Base-by-base conservation (phyloP, 2,888 invertebrate genomes). In the Stramonita haemastoma region DNA sequence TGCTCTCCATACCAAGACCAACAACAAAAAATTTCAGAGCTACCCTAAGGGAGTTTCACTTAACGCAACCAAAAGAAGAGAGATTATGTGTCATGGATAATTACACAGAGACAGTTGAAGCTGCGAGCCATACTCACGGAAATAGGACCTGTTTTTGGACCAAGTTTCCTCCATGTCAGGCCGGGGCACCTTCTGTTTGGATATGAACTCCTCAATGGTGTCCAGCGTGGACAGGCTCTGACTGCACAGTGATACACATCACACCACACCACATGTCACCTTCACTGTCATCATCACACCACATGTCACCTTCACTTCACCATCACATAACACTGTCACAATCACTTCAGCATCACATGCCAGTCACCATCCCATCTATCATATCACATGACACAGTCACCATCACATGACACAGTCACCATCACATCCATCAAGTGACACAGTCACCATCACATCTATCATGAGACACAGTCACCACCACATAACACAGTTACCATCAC, bases 211-310 rank as follows among this genome's bases (percentile, higher is more conserved):
- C 96, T 99, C 99, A 91, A 99, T 98, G 91, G 99, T 97, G 97
- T 99, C 98, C 92, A 99, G 96, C 0, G 99, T 99, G 93, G 99
- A 98, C 90, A 99, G 97, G 94, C 99, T 99, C 96, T 99, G 99
- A 94, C 99, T 99, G 96, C 87, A 95, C 93, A 60, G 46, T 81
- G 83, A 73, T 86, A 22, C 46, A 46, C 46, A 46, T 8, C 46
- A 46, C 46, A 46, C 46, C 46, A 46, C 46, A 46, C 8, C 46
- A 46, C 46, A 46, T 46, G 46, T 46, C 46, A 46, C 46, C 46
- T 46, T 46, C 46, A 46, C n/a, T 46, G 46, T 46, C 46, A 46
- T 8, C 46, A 46, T 8, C 2, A 2, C 46, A 46, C 46, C 2
- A 2, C 46, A 46, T 46, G 8, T 46, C 46, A 46, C 46, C 46